Conservation (phyloP, 1,140 invertebrate genomes). For the Augochlora pura region DNA sequence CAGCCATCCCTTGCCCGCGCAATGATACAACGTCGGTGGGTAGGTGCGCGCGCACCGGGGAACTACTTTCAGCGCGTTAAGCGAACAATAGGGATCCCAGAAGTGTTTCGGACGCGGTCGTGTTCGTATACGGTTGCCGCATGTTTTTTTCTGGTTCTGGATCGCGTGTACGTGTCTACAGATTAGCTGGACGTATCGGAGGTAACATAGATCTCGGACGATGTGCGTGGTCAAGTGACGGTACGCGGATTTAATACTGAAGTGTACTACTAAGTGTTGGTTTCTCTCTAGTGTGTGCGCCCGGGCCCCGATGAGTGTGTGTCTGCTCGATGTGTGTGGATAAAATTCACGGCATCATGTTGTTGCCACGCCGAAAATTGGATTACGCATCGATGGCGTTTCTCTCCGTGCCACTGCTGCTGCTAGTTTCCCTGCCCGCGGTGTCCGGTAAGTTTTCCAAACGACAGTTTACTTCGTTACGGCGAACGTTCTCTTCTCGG, state of each 20-base stretch:
- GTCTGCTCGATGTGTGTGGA: slow-evolving; percentile 67
- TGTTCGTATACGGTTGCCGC: slow-evolving; percentile 70
- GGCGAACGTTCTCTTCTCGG: not conserved
- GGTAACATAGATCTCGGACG: slow-evolving; percentile 51
- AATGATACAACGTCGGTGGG: slow-evolving; percentile 62
- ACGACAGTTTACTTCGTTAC: too few relatives aligned
- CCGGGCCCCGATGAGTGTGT: slow-evolving; percentile 74
- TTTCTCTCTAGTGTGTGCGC: slow-evolving; percentile 68
- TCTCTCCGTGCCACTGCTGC: slow-evolving; percentile 54
- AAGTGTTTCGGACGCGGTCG: slow-evolving; percentile 79
- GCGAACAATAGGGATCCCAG: slow-evolving; percentile 79
- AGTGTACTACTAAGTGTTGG: slow-evolving; percentile 54
- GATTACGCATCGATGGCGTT: slow-evolving; percentile 71
- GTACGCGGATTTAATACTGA: slow-evolving; percentile 49
- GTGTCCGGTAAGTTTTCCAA: slow-evolving; percentile 66
- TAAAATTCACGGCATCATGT: slow-evolving; percentile 72
- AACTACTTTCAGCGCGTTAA: slow-evolving; percentile 80
- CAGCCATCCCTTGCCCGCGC: slow-evolving; percentile 60
- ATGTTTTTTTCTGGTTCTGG: slow-evolving; percentile 62
- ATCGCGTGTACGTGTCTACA: slow-evolving; percentile 63
- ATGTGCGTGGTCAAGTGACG: slow-evolving; percentile 73
- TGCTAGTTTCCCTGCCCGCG: slow-evolving; percentile 57
- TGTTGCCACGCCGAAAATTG: slow-evolving; percentile 73
- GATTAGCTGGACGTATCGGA: slow-evolving; percentile 47
- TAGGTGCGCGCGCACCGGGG: slow-evolving; percentile 77